Conservation (phyloP, 2,113 vertebrate species). For the Manacus vitellinus region DNA sequence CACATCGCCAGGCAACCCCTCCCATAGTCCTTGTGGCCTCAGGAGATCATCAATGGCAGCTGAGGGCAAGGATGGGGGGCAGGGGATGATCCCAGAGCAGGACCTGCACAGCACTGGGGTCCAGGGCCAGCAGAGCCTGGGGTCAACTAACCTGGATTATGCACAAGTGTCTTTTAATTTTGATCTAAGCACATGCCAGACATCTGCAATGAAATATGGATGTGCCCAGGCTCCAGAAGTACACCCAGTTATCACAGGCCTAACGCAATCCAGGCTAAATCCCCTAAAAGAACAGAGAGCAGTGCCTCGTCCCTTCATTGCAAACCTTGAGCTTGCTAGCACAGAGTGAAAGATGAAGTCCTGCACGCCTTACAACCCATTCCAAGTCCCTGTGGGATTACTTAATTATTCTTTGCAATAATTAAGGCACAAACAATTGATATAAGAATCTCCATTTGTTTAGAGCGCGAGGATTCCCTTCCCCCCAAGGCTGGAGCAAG, state of each 20-base stretch:
- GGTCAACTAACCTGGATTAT: background rate
- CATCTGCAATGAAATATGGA: constrained; percentile 1
- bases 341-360: background rate
- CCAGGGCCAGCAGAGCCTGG: background rate
- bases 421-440: constrained; percentile 56
- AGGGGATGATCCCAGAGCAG: background rate
- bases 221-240: background rate
- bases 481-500: constrained; percentile 39
- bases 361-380: background rate
- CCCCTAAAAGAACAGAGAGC: background rate
- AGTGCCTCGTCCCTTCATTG: background rate
- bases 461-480: background rate
- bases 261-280: constrained; percentile 15
- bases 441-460: constrained; percentile 42
- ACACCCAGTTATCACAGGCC: background rate
- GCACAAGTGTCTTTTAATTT: background rate
- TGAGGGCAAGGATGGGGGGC: background rate
- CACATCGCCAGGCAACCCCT: background rate
- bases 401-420: constrained; percentile 57
- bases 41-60: background rate
- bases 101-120: background rate
- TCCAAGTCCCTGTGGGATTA: constrained; percentile 6
- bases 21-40: background rate
- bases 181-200: background rate
- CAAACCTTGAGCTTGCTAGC: constrained; percentile 17